phyloP scores from a whole-genome alignment of 2,797 vertebrate species.

The Lutjanus campechanus region DNA sequence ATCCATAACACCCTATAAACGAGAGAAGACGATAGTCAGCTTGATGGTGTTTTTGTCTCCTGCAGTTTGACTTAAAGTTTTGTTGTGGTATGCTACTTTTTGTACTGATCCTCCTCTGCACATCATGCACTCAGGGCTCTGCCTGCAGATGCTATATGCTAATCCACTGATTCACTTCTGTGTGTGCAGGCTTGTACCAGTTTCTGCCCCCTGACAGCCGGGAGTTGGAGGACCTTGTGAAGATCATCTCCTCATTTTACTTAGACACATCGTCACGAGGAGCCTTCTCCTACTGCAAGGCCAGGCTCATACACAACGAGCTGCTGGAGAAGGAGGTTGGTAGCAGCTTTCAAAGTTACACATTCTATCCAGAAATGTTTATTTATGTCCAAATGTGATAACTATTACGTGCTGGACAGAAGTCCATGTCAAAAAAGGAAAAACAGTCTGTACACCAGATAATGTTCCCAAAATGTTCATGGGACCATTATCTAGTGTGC shows the following conservation, averaged over 20 bases:
- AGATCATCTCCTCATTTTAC: slow-evolving; percentile 92
- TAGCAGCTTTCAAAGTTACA: not conserved
- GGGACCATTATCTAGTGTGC: too few species aligned
- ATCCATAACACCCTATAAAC: not conserved
- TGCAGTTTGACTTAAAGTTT: not conserved
- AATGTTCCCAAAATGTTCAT: too few species aligned
- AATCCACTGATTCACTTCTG: slow-evolving; percentile 17
- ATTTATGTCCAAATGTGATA: too few species aligned
- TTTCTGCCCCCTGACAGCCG: slow-evolving; percentile 89
- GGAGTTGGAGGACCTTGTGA: slow-evolving; percentile 95
- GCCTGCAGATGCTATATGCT: slow-evolving; percentile 12
- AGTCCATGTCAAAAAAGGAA: too few species aligned
- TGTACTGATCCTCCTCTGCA: not conserved
- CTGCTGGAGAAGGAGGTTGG: slow-evolving; percentile 96
- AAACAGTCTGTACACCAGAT: too few species aligned
- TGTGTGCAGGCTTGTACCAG: slow-evolving; percentile 90
- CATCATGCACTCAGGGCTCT: not conserved
- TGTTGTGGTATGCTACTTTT: not conserved
- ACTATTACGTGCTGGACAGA: too few species aligned
- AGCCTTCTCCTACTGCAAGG: slow-evolving; percentile 91
- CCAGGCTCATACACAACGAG: slow-evolving; percentile 94
- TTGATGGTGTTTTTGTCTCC: not conserved
- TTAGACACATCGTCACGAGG: slow-evolving; percentile 89
- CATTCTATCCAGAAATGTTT: not conserved
- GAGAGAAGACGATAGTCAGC: not conserved